Evolutionary conservation across 2,888 invertebrate genomes (phyloP), one percentile per base, ranked within the genome.

Genomic region (Drosophila diplacantha): DNA sequence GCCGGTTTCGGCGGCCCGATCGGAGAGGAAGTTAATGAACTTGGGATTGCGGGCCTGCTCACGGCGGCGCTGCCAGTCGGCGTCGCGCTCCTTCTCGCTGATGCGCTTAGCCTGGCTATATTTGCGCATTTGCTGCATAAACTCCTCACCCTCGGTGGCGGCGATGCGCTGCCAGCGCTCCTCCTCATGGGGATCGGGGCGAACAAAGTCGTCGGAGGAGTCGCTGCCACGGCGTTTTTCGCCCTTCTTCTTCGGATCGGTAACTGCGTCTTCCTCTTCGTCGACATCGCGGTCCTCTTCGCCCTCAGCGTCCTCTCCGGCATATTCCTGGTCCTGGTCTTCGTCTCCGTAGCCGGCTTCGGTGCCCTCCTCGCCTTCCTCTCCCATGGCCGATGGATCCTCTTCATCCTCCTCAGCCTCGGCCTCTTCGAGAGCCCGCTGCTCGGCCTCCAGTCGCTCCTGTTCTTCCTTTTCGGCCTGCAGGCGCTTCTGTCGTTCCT

Each of bases 1-100:
- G 0, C 93, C 93, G 82, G 92, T 91, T 2, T 93, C 92, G 5
- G 93, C 93, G 0, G 93, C 93, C 74, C 94, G 91, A 81, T 95
- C 94, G 0, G 93, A 93, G 39, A 96, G 88, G 73, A 92, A 91
- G 14, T 85, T 87, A n/a, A 88, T 84, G 51, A 88, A 87, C 55
- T 85, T 84, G 9, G 88, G 87, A 5, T 82, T 53, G n/a, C 88
- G 85, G 1, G 83, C 83, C 47, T 85, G 82, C 59, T 89, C 87
- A n/a, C 89, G 85, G 44, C 83, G 78, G n/a, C 85, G 85, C 46
- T 89, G 86, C 88, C 88, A 88, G 70, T 88, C 87, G 24, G 85
- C 85, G 60, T 88, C 85, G 34, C 88, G 85, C 58, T 88, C 86
- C 52, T 86, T 87, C 66, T 88, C 87, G 47, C 85, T 88, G 34